phyloP scores from a whole-genome alignment of 2,113 vertebrate genomes.

The Meriones unguiculatus region DNA sequence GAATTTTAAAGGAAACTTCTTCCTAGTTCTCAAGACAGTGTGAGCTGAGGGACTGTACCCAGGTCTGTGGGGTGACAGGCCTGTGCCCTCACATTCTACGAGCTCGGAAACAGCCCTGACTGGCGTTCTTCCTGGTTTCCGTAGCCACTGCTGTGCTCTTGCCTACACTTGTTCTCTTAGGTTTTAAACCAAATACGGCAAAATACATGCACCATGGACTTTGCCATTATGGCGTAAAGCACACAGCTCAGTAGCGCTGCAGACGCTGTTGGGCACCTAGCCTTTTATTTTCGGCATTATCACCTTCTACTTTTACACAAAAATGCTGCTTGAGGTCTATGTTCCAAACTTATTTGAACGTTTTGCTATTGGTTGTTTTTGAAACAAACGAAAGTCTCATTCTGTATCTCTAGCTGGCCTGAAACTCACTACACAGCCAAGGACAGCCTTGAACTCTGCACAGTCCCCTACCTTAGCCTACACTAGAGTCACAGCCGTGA shows the following conservation, averaged over 20 bases:
- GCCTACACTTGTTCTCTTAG: not conserved
- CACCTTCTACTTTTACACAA: slow-evolving; percentile 35
- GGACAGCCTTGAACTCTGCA: not conserved
- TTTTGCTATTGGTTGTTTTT: not conserved
- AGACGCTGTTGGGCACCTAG: not conserved
- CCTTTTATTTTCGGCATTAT: not conserved
- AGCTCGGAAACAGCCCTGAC: not conserved
- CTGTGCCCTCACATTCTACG: not conserved
- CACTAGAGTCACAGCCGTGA: not conserved
- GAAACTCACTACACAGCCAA: not conserved
- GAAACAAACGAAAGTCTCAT: not conserved
- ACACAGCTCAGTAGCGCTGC: not conserved
- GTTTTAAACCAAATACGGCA: not conserved
- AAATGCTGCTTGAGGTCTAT: not conserved
- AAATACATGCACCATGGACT: not conserved
- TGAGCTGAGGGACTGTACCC: not conserved
- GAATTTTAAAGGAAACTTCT: not conserved
- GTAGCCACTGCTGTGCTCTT: not conserved
- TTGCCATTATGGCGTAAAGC: not conserved
- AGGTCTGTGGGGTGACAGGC: not conserved
- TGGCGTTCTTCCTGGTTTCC: not conserved
- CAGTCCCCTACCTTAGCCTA: not conserved
- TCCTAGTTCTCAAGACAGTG: not conserved
- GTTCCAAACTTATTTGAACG: not conserved
- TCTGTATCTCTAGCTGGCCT: not conserved